phyloP scores from a whole-genome alignment of 2,797 vertebrate genomes.

The Valencia hispanica region DNA sequence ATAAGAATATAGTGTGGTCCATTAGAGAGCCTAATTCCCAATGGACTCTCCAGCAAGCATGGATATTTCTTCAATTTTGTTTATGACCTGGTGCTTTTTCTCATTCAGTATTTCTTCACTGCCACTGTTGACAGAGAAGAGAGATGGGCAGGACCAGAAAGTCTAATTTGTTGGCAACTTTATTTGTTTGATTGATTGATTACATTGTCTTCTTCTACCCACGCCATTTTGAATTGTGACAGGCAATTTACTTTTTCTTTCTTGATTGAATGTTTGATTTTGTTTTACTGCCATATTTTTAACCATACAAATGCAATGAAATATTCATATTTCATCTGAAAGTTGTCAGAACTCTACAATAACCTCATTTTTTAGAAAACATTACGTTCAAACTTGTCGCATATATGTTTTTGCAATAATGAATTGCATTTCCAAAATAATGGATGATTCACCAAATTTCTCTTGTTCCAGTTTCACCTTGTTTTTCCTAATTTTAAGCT shows the following conservation, averaged over 20 bases:
- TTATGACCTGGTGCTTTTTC: constrained; percentile 55
- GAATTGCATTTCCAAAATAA: constrained; percentile 68
- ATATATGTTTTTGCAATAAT: constrained; percentile 59
- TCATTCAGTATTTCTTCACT: constrained; percentile 55
- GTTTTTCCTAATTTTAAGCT: constrained; percentile 38
- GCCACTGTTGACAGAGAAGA: constrained; percentile 54
- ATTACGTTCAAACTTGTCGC: constrained; percentile 49
- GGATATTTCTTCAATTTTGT: constrained; percentile 56
- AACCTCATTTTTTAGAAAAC: constrained; percentile 51
- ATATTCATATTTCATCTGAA: constrained; percentile 60
- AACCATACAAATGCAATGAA: constrained; percentile 53
- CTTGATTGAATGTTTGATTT: constrained; percentile 74
- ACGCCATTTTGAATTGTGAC: constrained; percentile 66
- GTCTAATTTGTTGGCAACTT: constrained; percentile 70
- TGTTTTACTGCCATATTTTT: constrained; percentile 60
- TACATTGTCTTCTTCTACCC: constrained; percentile 63
- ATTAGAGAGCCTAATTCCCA: constrained; percentile 63
- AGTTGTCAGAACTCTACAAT: constrained; percentile 60
- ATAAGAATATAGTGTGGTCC: constrained; percentile 69
- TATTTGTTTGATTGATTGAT: constrained; percentile 81
- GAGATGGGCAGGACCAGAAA: constrained; percentile 46
- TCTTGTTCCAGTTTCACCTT: constrained; percentile 43
- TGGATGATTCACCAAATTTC: constrained; percentile 62
- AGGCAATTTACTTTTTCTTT: constrained; percentile 72
- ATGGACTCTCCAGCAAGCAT: constrained; percentile 42